Evolutionary conservation across 2,797 vertebrate species (phyloP).

Genomic region (Pampus argenteus): DNA sequence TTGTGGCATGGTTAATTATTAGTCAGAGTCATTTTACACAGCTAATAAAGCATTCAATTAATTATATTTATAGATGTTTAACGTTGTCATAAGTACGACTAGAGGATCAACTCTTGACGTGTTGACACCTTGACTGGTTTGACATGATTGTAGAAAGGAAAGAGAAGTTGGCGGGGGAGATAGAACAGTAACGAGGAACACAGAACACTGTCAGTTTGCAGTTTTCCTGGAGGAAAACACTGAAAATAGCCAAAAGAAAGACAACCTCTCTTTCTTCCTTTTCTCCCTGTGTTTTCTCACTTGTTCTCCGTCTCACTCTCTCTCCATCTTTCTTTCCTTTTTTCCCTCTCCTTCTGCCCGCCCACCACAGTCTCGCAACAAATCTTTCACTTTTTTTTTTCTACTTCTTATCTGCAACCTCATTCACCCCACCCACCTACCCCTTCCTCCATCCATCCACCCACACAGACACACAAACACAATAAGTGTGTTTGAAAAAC

Average conservation of each 20-base stretch:
- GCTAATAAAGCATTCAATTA: not conserved
- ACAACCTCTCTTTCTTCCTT: not conserved
- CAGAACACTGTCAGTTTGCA: not conserved
- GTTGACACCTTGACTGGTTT: not conserved
- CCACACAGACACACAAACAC: constrained; percentile 12
- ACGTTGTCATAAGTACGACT: not conserved
- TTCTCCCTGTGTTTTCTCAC: constrained; percentile 7
- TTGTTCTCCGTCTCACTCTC: not conserved
- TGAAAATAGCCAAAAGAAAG: not conserved
- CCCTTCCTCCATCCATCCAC: constrained; percentile 14
- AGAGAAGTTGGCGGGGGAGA: not conserved
- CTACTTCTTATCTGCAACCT: constrained; percentile 40
- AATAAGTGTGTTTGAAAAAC: constrained; percentile 47
- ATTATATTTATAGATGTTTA: not conserved
- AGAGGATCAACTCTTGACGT: not conserved
- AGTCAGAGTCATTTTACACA: not conserved
- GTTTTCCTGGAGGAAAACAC: not conserved
- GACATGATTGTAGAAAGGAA: not conserved
- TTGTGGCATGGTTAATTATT: not conserved
- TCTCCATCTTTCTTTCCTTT: not conserved
- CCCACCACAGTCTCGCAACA: constrained; percentile 21
- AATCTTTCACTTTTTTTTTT: constrained; percentile 29
- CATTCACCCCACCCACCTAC: constrained; percentile 7
- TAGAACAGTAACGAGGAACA: not conserved
- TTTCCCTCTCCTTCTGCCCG: constrained; percentile 10